Evolutionary conservation across 2,888 invertebrate genomes (phyloP).

Genomic region (Trissolcus brochymenae): DNA sequence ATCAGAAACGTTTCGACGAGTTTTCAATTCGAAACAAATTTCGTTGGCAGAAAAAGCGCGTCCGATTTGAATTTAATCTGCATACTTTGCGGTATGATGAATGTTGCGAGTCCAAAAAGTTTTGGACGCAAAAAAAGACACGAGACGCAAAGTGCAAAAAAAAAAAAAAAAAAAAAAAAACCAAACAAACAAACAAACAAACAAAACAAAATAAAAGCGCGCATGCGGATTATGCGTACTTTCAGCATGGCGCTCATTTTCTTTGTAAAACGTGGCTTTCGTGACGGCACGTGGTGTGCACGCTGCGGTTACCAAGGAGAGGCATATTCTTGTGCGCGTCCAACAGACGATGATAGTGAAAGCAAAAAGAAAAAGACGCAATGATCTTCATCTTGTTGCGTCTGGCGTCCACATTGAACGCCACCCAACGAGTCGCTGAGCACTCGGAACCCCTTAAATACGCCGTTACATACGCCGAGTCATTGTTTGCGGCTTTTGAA

Average conservation of each 20-base stretch:
- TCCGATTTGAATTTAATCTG: slow-evolving; percentile 53
- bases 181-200: slow-evolving; percentile 4
- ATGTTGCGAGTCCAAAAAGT: slow-evolving; percentile 31
- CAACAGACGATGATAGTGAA: slow-evolving; percentile 35
- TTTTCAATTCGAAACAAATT: slow-evolving; percentile 23
- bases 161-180: background rate
- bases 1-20: slow-evolving; percentile 29
- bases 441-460: slow-evolving; percentile 44
- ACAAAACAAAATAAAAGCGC: slow-evolving; percentile 7
- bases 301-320: slow-evolving; percentile 33
- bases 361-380: slow-evolving; percentile 42
- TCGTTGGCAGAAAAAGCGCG: slow-evolving; percentile 20
- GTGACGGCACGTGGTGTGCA: slow-evolving; percentile 57
- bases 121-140: background rate
- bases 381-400: slow-evolving; percentile 58
- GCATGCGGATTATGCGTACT: slow-evolving; percentile 45
- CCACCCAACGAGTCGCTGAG: slow-evolving; percentile 64
- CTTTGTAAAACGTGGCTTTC: slow-evolving; percentile 53
- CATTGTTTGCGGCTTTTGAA: slow-evolving; percentile 61
- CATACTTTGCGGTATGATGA: slow-evolving; percentile 54
- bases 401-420: slow-evolving; percentile 65
- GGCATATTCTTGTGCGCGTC: slow-evolving; percentile 42
- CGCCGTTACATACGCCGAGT: slow-evolving; percentile 49
- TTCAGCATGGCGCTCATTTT: slow-evolving; percentile 38
- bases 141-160: background rate